Evolutionary conservation across 2,113 vertebrate genomes (phyloP).

Genomic region (Siphamia tubifer): DNA sequence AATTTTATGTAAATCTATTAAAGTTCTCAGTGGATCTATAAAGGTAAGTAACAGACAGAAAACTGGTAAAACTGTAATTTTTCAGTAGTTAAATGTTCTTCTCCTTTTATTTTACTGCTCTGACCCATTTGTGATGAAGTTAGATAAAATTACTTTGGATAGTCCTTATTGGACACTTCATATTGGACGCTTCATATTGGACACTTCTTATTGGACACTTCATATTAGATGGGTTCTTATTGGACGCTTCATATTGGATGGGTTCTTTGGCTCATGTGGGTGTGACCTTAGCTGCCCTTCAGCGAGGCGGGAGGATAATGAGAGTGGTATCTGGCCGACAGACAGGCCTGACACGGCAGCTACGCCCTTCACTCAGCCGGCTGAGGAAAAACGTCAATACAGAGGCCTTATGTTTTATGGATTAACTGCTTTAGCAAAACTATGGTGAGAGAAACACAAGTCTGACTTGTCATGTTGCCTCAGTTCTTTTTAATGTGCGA

Average conservation of each 20-base stretch:
- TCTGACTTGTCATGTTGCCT: conserved; percentile 70
- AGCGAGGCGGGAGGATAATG: conserved; percentile 62
- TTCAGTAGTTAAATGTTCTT: no score
- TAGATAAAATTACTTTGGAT: no score
- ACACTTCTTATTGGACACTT: no score
- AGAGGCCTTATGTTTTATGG: conserved; percentile 76
- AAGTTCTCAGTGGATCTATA: no score
- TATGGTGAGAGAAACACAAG: conserved; percentile 69
- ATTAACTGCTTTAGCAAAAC: conserved; percentile 74
- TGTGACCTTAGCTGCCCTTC: conserved; percentile 74
- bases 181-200: conserved; percentile 53
- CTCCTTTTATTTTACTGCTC: no score
- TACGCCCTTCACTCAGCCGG: conserved; percentile 71
- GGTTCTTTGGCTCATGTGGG: conserved; percentile 67
- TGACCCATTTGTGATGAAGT: no score
- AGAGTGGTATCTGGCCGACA: conserved; percentile 70
- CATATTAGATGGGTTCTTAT: no score
- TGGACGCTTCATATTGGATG: conserved; percentile 51
- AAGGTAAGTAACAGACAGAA: no score
- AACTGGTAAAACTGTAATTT: no score
- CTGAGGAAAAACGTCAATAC: conserved; percentile 73
- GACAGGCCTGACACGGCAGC: conserved; percentile 70
- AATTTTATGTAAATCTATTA: no score
- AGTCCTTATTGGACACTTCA: no score
- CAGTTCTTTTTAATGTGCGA: conserved; percentile 68